These are phyloP conservation scores for Hypena proboscidalis DNA, from an alignment of 2,888 invertebrate genomes.

Conservation along the genomic window DNA sequence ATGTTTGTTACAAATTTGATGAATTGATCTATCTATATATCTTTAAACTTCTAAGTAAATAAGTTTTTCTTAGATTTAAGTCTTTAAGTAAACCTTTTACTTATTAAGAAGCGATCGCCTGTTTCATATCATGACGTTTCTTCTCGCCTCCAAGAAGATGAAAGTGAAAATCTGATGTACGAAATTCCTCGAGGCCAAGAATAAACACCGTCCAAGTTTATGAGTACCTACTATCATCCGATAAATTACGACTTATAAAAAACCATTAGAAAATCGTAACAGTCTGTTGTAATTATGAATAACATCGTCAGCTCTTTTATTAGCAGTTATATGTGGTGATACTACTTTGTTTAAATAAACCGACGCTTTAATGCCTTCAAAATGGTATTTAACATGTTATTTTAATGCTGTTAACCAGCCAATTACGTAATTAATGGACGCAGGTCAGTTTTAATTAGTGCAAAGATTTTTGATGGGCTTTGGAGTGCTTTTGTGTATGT, in stretches of 20 bases:
- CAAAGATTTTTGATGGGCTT: constrained; percentile 11
- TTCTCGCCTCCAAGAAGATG: constrained; percentile 29
- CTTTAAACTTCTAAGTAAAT: no score
- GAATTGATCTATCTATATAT: no score
- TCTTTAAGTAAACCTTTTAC: constrained; percentile 42
- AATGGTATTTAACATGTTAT: constrained; percentile 27
- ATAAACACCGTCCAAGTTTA: constrained; percentile 23
- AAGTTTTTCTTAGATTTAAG: no score
- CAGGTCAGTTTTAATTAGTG: constrained; percentile 23
- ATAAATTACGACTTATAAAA: constrained; percentile 32
- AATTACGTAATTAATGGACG: constrained; percentile 31
- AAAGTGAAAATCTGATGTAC: constrained; percentile 34
- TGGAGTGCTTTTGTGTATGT: constrained; percentile 2
- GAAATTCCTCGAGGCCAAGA: constrained; percentile 16
- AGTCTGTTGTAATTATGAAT: constrained; percentile 26
- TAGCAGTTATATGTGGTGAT: constrained; percentile 4
- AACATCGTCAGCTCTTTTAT: constrained; percentile 20
- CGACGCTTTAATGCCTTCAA: constrained; percentile 18
- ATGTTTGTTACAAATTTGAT: no score
- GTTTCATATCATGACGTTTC: constrained; percentile 16
- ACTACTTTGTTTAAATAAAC: constrained; percentile 16
- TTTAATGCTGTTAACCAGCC: constrained; percentile 26
- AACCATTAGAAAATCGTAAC: constrained; percentile 23
- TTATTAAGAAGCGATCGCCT: constrained; percentile 44
- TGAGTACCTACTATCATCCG: constrained; percentile 17